Percentiles rank a stretch among this genome's conserved stretches.
phyloP scores from a whole-genome alignment of 1,140 invertebrate genomes.

The Apis dorsata region DNA sequence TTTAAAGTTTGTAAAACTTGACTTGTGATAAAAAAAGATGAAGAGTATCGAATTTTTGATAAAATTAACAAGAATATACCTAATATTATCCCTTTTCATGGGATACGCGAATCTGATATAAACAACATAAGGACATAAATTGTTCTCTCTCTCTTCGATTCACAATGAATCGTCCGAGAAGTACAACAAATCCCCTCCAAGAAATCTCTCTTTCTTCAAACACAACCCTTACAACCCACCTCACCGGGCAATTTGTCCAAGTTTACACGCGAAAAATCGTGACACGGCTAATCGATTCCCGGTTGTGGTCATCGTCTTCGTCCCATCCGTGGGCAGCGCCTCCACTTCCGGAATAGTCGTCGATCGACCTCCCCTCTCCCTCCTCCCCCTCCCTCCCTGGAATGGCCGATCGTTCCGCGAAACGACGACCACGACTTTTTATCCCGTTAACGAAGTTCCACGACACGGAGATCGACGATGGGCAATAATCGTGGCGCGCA shows the following conservation, averaged over 20 bases:
- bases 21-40: too few species aligned
- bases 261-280: constrained; percentile 2
- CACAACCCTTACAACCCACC: not conserved
- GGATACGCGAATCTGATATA: too few species aligned
- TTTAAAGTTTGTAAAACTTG: too few species aligned
- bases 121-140: too few species aligned
- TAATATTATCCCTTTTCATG: too few species aligned
- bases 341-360: constrained; percentile 46
- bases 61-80: too few species aligned
- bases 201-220: too few species aligned
- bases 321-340: constrained; percentile 38
- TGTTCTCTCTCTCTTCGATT: too few species aligned
- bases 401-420: constrained; percentile 1
- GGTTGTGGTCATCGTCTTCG: constrained; percentile 7
- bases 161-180: too few species aligned
- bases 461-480: constrained; percentile 45
- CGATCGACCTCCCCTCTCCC: constrained; percentile 41
- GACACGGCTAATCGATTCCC: constrained; percentile 36
- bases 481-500: constrained; percentile 60
- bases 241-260: constrained; percentile 26
- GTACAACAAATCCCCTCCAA: too few species aligned
- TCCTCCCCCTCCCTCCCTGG: not conserved
- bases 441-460: constrained; percentile 54
- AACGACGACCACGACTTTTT: constrained; percentile 14
- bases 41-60: too few species aligned